Evolutionary conservation across 2,888 invertebrate species (phyloP).

Genomic region (Dasysyrphus albostriatus): DNA sequence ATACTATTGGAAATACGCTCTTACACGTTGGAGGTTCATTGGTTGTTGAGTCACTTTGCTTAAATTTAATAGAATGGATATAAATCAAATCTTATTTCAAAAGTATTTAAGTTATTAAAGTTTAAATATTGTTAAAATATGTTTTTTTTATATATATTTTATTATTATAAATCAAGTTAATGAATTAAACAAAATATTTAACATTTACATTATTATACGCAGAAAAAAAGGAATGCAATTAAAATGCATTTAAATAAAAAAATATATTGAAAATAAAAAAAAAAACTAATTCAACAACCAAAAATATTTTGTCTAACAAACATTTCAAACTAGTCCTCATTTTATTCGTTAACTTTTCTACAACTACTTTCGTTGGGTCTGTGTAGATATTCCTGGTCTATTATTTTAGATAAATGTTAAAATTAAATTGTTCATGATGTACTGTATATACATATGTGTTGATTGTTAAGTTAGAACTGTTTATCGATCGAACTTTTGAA

Average conservation of each 20-base stretch:
- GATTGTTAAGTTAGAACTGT: no score
- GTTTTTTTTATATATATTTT: neutral
- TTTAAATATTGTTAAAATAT: slow-evolving; percentile 43
- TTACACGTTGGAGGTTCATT: slow-evolving; percentile 76
- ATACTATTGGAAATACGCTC: slow-evolving; percentile 76
- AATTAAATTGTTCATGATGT: no score
- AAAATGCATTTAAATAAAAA: neutral
- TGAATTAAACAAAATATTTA: neutral
- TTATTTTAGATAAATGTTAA: no score
- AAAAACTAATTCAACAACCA: slow-evolving; percentile 36
- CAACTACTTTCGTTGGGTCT: no score
- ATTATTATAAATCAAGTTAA: slow-evolving; percentile 1
- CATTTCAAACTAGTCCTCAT: slow-evolving; percentile 7
- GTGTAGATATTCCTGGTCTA: no score
- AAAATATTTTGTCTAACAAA: slow-evolving; percentile 11
- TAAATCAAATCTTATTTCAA: slow-evolving; percentile 70
- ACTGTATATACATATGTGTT: no score
- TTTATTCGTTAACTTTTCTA: neutral
- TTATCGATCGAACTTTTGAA: no score
- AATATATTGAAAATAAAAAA: slow-evolving; percentile 14
- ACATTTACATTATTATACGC: neutral
- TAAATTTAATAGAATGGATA: slow-evolving; percentile 75
- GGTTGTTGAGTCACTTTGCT: slow-evolving; percentile 76
- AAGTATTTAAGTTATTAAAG: slow-evolving; percentile 44
- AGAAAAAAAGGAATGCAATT: neutral